Base-by-base conservation (phyloP, 2,113 vertebrate genomes). In the Gadus chalcogrammus region DNA sequence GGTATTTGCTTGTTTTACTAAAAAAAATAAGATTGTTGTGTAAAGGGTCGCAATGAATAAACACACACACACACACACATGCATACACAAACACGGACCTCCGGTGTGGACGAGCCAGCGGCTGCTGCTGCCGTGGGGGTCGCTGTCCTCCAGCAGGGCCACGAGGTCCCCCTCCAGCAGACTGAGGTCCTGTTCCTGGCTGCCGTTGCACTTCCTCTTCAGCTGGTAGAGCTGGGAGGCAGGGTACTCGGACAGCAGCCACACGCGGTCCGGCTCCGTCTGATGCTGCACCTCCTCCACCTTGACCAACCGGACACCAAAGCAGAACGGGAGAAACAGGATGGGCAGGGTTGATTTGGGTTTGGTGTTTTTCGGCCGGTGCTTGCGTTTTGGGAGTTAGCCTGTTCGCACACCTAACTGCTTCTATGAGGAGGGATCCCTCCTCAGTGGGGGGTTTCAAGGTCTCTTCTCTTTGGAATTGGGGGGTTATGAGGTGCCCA, bases 51-150 rank as follows among this genome's bases (percentile, higher is more conserved):
- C 38, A 11, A 11, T 42, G 11, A 42, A 42, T 11, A 42, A 9
- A 48, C 42, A 48, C 42, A 48, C 42, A 48, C 8, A 48, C 8
- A 48, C 42, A 48, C 42, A 48, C 42, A 9, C 42, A 42, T 11
- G 12, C 15, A 63, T 42, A 56, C 2, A 53, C 61, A 68, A 38
- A 85, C 16, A 92, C 95, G 93, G 89, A 93, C 97, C 88, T 90
- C 97, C 97, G 16, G 93, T 94, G 84, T 97, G 93, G 71, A 99
- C 95, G 53, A 99, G 92, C 97, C 97, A 99, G 84, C 96, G 94
- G 89, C 93, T 93, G 9, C 87, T 92, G 84, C 95, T 97, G 75
- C 95, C 96, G 1, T 93, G 78, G 0, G 96, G 95, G 77, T 98
- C 97, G 4, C 90, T 93, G 79, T 94, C 92, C 82, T 98, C 93